Evolutionary conservation across 2,113 vertebrate genomes (phyloP).

Genomic region (Craseonycteris thonglongyai): DNA sequence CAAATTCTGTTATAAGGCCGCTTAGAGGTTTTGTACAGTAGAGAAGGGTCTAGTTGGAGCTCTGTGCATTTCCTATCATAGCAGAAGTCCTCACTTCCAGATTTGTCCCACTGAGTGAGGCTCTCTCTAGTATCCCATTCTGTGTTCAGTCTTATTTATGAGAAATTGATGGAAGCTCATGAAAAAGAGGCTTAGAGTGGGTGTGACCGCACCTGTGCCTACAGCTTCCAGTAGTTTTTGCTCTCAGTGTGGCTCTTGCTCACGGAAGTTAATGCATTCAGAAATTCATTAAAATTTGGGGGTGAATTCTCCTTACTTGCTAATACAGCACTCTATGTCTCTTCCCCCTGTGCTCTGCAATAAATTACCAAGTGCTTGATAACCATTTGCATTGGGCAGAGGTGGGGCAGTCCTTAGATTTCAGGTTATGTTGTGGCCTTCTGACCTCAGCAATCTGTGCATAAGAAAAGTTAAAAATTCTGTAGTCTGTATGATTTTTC

Average conservation of each 20-base stretch:
- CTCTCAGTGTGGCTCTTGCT: not conserved
- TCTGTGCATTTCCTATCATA: not conserved
- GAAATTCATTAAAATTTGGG: not conserved
- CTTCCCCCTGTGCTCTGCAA: not conserved
- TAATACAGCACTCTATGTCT: not conserved
- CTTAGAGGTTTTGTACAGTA: not conserved
- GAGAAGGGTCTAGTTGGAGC: not conserved
- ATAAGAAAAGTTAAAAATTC: not conserved
- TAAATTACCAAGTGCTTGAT: not conserved
- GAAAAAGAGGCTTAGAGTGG: not conserved
- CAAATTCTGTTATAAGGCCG: not conserved
- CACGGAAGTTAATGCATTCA: not conserved
- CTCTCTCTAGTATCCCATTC: not conserved
- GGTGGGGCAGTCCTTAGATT: not conserved
- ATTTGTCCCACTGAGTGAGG: not conserved
- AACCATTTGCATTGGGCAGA: not conserved
- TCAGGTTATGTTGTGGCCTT: not conserved
- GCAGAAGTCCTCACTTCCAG: not conserved
- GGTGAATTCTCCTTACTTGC: not conserved
- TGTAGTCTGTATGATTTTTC: not conserved
- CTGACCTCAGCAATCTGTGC: not conserved
- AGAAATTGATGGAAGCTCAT: not conserved
- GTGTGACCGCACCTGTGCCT: not conserved
- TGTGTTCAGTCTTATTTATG: not conserved
- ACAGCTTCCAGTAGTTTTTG: not conserved